Evolutionary conservation across 1,140 invertebrate species (phyloP).

Genomic region (Paracyclopina nana): DNA sequence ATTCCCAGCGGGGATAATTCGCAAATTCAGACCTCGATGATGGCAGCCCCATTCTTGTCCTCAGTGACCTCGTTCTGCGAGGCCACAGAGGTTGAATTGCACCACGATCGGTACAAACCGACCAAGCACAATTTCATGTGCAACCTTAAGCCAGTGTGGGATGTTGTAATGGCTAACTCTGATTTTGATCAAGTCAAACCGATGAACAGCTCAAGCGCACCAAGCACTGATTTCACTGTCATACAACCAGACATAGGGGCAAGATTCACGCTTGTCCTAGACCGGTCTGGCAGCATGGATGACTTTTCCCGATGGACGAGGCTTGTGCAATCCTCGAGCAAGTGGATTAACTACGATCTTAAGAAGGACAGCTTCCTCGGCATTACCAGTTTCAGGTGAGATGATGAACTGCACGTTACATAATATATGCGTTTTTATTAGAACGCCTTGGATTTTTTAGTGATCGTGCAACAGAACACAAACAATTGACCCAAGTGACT

Average conservation of each 20-base stretch:
- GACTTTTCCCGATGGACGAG: neutral
- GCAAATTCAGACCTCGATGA: neutral
- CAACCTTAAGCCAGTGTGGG: constrained; percentile 21
- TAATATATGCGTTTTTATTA: neutral
- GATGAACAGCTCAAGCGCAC: neutral
- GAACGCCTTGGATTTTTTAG: neutral
- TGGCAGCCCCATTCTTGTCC: constrained; percentile 1
- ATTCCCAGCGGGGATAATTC: neutral
- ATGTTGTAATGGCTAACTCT: constrained; percentile 20
- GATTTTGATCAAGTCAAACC: constrained; percentile 20
- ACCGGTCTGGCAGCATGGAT: constrained; percentile 3
- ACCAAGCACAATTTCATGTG: constrained; percentile 26
- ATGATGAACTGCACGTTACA: neutral
- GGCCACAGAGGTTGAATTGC: neutral
- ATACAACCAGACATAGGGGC: neutral
- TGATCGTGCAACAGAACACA: neutral
- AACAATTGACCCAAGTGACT: neutral
- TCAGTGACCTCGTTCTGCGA: constrained; percentile 21
- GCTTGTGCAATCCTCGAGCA: constrained; percentile 11
- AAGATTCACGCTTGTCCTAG: constrained; percentile 1
- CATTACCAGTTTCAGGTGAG: constrained; percentile 5
- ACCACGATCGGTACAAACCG: constrained; percentile 25
- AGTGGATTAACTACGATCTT: constrained; percentile 16
- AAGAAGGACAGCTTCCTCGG: constrained; percentile 14
- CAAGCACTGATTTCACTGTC: neutral